A percentile compares a stretch with the other conserved stretches of the same genome.
phyloP scores from a whole-genome alignment of 37 sponge, comb jelly and placozoan species.

The Beroe forskalii region DNA sequence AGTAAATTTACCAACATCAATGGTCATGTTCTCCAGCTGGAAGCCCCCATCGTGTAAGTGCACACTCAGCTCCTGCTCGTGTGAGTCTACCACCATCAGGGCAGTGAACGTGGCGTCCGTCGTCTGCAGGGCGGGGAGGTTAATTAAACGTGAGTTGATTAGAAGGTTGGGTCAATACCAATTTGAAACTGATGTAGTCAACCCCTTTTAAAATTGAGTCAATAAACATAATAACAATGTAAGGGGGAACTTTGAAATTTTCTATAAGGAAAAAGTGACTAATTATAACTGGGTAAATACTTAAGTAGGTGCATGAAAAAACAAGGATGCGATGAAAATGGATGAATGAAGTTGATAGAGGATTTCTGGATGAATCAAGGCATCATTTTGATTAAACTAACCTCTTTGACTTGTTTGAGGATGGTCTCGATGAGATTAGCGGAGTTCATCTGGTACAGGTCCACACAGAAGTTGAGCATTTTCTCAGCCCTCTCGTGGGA shows the following conservation, averaged over 20 bases:
- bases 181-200: too few species aligned
- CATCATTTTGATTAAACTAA: not conserved
- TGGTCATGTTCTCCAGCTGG: conserved; percentile 59
- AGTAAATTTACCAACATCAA: too few species aligned
- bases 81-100: conserved; percentile 42
- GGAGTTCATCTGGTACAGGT: conserved; percentile 60
- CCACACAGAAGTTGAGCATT: conserved; percentile 65
- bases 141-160: too few species aligned
- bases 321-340: too few species aligned
- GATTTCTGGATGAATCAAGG: not conserved
- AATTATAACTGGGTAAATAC: too few species aligned
- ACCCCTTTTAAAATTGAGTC: too few species aligned
- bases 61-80: conserved; percentile 48
- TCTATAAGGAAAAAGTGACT: too few species aligned
- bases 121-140: not conserved
- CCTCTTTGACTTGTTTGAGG: conserved; percentile 64
- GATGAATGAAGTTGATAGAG: not conserved
- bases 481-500: conserved; percentile 18
- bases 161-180: too few species aligned
- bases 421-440: conserved; percentile 54
- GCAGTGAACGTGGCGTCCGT: conserved; percentile 58
- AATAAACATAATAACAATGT: too few species aligned
- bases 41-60: conserved; percentile 47
- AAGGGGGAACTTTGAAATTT: too few species aligned
- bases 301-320: too few species aligned